phyloP scores from a whole-genome alignment of 2,113 vertebrate species.

The Prunella himalayana region DNA sequence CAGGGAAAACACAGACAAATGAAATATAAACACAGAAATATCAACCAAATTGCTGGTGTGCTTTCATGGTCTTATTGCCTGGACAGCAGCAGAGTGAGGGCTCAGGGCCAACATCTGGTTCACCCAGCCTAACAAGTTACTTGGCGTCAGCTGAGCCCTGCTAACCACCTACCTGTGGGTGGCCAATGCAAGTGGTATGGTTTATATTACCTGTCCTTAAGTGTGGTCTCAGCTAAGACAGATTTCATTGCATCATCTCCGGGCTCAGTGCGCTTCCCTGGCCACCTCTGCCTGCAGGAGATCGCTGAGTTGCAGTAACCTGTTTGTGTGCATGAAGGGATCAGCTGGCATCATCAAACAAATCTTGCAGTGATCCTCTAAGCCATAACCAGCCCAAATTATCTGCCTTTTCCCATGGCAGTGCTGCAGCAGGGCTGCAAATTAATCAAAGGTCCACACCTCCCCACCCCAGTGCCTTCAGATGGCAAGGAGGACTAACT shows the following conservation, averaged over 20 bases:
- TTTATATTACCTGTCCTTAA: not conserved
- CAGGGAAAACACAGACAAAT: not conserved
- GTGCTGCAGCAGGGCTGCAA: not conserved
- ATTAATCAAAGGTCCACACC: not conserved
- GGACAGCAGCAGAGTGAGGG: not conserved
- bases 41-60: not conserved
- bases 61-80: not conserved
- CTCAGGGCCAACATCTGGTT: not conserved
- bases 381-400: not conserved
- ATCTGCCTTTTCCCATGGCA: not conserved
- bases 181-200: not conserved
- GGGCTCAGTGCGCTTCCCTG: accelerated
- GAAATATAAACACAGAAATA: not conserved
- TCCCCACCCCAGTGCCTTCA: accelerated
- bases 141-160: not conserved
- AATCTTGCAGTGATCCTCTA: not conserved
- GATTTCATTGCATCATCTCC: not conserved
- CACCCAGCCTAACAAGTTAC: not conserved
- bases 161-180: not conserved
- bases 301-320: not conserved
- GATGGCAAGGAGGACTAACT: not conserved
- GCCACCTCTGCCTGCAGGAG: not conserved
- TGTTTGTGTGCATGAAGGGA: not conserved
- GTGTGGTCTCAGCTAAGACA: not conserved
- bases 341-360: not conserved